Evolutionary conservation across 1,140 invertebrate species (phyloP), one percentile per base, ranked within the genome.

Genomic region (Sipha flava): DNA sequence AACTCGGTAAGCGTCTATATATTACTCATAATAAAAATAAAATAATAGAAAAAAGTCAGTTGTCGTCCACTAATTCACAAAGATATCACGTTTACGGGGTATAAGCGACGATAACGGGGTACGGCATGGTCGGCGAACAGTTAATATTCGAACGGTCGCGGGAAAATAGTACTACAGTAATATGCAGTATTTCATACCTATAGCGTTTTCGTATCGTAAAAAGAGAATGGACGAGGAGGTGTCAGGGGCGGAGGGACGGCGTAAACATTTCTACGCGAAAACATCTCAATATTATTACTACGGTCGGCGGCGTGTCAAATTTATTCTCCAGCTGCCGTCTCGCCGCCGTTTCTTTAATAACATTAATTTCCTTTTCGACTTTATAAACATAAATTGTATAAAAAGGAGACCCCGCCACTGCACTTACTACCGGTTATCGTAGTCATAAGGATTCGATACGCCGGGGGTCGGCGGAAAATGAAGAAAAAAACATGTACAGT

Each of bases 321-420:
- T 73, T 73, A 73, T 73, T 49, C 40, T 34, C 12, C n/a, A 73
- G 47, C 70, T 73, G 45, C 47, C 26, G 47, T 10, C 29, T 47
- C n/a, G 49, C 31, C 21, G 21, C n/a, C 47, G 26, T 73, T 49
- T 31, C 43, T 54, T 52, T 73, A 72, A 73, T 73, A 52, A 54
- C 45, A 73, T 73, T 52, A 73, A 73, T 52, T 73, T 73, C 70
- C 47, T 73, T 73, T 73, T 12, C 18, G 26, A 54, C 31, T 73
- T 54, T 54, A 37, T 37, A 54, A 73, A 54, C 47, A 73, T 73
- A 73, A 73, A 73, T 52, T 45, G 47, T 73, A 73, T 23, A 73
- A 52, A 73, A 34, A 10, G 68, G 26, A 52, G 70, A 49, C 47
- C 18, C 2, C n/a, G n/a, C n/a, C n/a, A n/a, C n/a, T n/a, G n/a